Conservation (phyloP, 2,888 invertebrate genomes). For the Heliothis peltigera region DNA sequence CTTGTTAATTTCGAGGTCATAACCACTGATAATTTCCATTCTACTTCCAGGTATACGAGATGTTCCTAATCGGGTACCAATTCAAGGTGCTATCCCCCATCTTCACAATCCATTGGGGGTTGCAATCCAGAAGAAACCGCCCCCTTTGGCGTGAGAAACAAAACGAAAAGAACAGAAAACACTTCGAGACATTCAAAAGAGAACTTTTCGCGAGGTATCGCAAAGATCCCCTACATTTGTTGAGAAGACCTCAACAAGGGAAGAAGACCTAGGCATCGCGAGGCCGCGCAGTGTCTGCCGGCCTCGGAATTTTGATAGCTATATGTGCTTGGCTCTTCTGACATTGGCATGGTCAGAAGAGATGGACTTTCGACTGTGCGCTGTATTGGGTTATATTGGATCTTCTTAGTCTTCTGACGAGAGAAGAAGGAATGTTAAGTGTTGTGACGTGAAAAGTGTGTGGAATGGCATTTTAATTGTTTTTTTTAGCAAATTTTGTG, state of each 20-base stretch:
- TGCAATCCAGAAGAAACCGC: constrained; percentile 94
- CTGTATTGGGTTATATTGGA: constrained; percentile 19
- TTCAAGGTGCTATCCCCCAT: constrained; percentile 96
- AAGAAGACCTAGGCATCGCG: constrained; percentile 87
- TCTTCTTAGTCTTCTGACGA: constrained; percentile 11
- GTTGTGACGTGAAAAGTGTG: constrained; percentile 22
- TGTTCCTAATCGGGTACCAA: constrained; percentile 96
- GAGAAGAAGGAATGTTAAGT: constrained; percentile 21
- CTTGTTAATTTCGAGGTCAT: no score
- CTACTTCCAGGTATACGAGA: constrained; percentile 95
- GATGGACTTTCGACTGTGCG: constrained; percentile 14
- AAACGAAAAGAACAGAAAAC: constrained; percentile 94
- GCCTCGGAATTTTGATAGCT: constrained; percentile 73
- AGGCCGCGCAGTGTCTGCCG: constrained; percentile 82
- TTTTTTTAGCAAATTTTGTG: constrained; percentile 24
- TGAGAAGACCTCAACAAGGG: constrained; percentile 76
- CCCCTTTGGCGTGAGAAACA: constrained; percentile 97
- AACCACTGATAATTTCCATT: constrained; percentile 2
- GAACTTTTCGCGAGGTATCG: constrained; percentile 94
- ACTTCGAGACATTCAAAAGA: constrained; percentile 95
- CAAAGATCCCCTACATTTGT: constrained; percentile 90
- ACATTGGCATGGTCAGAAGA: constrained; percentile 48
- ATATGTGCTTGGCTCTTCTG: constrained; percentile 66
- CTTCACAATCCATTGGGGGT: constrained; percentile 97
- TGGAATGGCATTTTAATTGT: constrained; percentile 11